A percentile compares a stretch with the other conserved stretches of the same genome.
Evolutionary conservation across 2,888 invertebrate genomes (phyloP).

Genomic region (Nycteola revayana): DNA sequence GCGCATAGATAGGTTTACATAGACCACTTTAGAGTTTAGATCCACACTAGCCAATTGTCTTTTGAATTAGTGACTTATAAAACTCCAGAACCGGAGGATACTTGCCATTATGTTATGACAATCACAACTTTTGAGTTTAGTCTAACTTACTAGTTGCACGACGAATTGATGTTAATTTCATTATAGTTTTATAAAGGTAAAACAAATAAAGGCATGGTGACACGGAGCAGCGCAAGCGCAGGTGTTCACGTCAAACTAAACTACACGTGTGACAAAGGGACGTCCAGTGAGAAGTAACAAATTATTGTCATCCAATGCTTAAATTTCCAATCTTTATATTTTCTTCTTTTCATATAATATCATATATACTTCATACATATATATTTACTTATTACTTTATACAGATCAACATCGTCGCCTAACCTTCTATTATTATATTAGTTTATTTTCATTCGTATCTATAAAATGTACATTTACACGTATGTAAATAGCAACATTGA

Average conservation of each 20-base stretch:
- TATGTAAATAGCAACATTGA: constrained; percentile 35
- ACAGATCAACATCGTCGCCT: constrained; percentile 61
- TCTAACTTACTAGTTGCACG: too few relatives aligned
- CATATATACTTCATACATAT: background rate
- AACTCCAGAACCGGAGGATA: too few relatives aligned
- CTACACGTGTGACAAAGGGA: constrained; percentile 44
- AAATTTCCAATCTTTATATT: constrained; percentile 65
- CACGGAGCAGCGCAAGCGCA: constrained; percentile 15
- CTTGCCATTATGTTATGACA: too few relatives aligned
- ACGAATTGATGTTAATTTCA: too few relatives aligned
- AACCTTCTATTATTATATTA: constrained; percentile 39
- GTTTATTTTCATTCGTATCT: constrained; percentile 42
- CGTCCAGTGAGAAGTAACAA: constrained; percentile 64
- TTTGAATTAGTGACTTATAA: too few relatives aligned
- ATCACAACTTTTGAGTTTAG: too few relatives aligned
- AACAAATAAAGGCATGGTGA: background rate
- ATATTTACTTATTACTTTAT: constrained; percentile 52
- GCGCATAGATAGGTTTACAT: too few relatives aligned
- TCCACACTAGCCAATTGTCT: too few relatives aligned
- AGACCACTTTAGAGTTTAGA: too few relatives aligned
- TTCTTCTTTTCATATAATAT: constrained; percentile 48
- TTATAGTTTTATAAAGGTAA: constrained; percentile 3
- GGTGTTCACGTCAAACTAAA: constrained; percentile 30
- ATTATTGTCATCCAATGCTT: constrained; percentile 82
- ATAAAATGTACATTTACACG: constrained; percentile 54